These are phyloP conservation scores for Steinernema hermaphroditum DNA, from an alignment of 2,888 invertebrate genomes.

Conservation along the genomic window DNA sequence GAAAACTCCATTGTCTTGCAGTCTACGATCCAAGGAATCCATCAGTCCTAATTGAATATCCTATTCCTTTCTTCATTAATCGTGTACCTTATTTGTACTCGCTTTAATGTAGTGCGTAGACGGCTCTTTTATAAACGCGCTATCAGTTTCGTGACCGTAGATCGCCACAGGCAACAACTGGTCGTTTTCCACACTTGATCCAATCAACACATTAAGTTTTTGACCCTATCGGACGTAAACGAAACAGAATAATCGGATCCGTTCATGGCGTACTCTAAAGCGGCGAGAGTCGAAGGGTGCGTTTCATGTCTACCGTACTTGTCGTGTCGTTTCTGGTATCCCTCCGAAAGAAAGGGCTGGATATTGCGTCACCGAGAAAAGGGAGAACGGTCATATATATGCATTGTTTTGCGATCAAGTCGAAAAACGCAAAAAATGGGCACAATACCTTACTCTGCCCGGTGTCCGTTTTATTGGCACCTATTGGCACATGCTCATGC, in stretches of 20 bases:
- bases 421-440: no score
- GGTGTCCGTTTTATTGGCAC: background rate
- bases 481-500: background rate
- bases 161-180: background rate
- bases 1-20: no score
- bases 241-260: conserved; percentile 28
- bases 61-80: background rate
- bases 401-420: no score
- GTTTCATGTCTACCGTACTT: no score
- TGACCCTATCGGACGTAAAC: conserved; percentile 17
- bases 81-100: conserved; percentile 3
- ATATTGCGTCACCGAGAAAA: no score
- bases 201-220: conserved; percentile 25
- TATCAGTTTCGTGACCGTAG: background rate
- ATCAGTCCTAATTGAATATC: no score
- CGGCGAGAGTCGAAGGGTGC: background rate
- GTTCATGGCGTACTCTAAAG: background rate
- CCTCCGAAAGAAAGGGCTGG: no score
- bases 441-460: no score
- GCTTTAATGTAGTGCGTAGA: conserved; percentile 25
- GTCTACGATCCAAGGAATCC: no score
- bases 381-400: no score
- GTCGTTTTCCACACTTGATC: conserved; percentile 27
- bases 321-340: no score
- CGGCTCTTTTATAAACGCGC: conserved; percentile 14